phyloP scores from a whole-genome alignment of 2,113 vertebrate species.

The Hepsetus odoe region DNA sequence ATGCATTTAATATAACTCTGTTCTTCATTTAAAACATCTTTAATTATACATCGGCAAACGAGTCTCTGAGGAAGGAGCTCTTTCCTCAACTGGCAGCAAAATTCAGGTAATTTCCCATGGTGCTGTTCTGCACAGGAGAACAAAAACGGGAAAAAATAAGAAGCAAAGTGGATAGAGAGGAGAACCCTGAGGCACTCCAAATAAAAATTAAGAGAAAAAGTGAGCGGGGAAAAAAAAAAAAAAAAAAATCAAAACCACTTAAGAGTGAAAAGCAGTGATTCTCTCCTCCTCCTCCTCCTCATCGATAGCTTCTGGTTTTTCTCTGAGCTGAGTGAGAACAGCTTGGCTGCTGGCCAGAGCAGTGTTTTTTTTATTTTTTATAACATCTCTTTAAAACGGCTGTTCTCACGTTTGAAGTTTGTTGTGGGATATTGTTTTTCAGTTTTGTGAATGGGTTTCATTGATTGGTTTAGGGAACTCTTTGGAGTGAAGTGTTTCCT shows the following conservation, averaged over 20 bases:
- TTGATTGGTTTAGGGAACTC: slow-evolving; percentile 86
- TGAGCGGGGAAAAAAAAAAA: slow-evolving; percentile 64
- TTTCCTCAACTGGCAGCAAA: slow-evolving; percentile 76
- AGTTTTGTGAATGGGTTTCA: slow-evolving; percentile 72
- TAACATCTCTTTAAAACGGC: slow-evolving; percentile 35
- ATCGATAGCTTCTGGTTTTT: slow-evolving; percentile 71
- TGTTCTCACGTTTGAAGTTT: slow-evolving; percentile 44
- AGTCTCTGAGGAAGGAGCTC: slow-evolving; percentile 76
- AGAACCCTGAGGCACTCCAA: slow-evolving; percentile 39
- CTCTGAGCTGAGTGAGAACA: slow-evolving; percentile 63
- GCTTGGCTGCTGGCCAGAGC: slow-evolving; percentile 61
- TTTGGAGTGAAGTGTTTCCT: slow-evolving; percentile 96
- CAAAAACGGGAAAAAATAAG: slow-evolving; percentile 68
- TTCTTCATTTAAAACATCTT: slow-evolving; percentile 69
- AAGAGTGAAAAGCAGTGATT: slow-evolving; percentile 57
- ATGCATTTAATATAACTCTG: slow-evolving; percentile 65
- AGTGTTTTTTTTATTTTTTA: slow-evolving; percentile 54
- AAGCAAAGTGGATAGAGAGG: slow-evolving; percentile 57
- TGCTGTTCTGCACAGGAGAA: slow-evolving; percentile 78
- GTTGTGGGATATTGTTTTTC: slow-evolving; percentile 51
- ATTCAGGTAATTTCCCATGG: slow-evolving; percentile 73
- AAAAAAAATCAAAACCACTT: slow-evolving; percentile 57
- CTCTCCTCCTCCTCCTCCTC: slow-evolving; percentile 65
- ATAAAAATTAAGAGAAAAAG: not conserved
- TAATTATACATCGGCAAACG: slow-evolving; percentile 83